Evolutionary conservation across 2,113 vertebrate genomes (phyloP), one percentile per base, ranked within the genome.

Genomic region (Lepisosteus oculatus): DNA sequence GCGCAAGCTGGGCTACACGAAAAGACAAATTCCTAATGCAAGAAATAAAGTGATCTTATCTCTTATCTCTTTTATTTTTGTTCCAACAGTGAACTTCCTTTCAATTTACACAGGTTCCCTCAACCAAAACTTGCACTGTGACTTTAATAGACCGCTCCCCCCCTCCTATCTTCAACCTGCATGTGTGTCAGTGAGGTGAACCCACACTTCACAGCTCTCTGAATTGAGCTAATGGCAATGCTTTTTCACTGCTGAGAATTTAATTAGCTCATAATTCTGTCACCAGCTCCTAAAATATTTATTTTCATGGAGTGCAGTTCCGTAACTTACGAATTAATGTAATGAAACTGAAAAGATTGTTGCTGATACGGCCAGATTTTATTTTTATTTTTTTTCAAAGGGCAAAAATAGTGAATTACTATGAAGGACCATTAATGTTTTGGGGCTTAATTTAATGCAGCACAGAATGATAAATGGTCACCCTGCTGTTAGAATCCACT

Each of bases 221-320:
- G 43, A 55, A 61, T 6, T 6, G 5, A 80, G 70, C 59, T 81
- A 81, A 86, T 44, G 64, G 66, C n/a, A 44, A 13, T 9, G 3
- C 59, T 84, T 55, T 81, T 79, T 65, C 41, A 51, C 70, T 77
- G 43, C 73, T 69, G 65, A 63, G 77, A 76, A 71, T 80, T 83
- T 87, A 84, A 85, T 87, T 82, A 89, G 77, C 73, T 79, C 4
- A 0, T 80, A 83, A 81, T 76, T 81, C 80, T 85, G 80, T 77
- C 77, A 80, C 70, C 63, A 70, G 55, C 41, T 54, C 77, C 81
- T 81, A 67, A 86, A 85, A 85, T 85, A 87, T 78, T 87, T 85
- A 79, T 84, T 85, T 80, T 83, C 74, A 65, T 76, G 54, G 74
- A 84, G 79, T 71, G 71, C 29, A 81, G 70, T 63, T 77, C 17